These are phyloP conservation scores for Paraplagusia blochii DNA, from an alignment of 2,113 vertebrate genomes.

Conservation along the genomic window DNA sequence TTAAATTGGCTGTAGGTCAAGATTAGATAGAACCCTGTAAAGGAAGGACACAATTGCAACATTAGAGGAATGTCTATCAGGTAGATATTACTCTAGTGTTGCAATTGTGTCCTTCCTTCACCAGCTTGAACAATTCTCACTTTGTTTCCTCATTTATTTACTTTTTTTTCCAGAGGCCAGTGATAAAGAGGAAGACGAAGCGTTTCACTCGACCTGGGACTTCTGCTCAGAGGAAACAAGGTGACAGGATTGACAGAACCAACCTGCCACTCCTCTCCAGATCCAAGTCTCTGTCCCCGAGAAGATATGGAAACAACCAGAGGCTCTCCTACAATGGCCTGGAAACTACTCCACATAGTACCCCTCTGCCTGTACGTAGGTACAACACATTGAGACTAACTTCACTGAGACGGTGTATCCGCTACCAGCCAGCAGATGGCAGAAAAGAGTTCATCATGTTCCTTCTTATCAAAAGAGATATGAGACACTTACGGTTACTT, in stretches of 20 bases:
- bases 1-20: no score
- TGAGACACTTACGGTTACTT: no score
- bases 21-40: no score
- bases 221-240: conserved; percentile 32
- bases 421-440: conserved; percentile 30
- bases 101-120: background rate
- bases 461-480: no score
- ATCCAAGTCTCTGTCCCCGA: conserved; percentile 53
- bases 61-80: no score
- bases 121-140: no score
- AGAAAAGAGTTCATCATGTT: conserved; percentile 15
- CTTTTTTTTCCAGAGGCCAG: conserved; percentile 36
- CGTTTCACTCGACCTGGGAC: conserved; percentile 33
- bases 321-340: conserved; percentile 24
- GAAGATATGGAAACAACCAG: conserved; percentile 28
- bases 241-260: background rate
- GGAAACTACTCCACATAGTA: conserved; percentile 12
- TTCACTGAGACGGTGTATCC: background rate
- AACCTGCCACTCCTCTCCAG: conserved; percentile 1
- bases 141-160: background rate
- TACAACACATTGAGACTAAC: background rate
- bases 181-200: conserved; percentile 28
- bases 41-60: background rate
- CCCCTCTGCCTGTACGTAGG: conserved; percentile 17
- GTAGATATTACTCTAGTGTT: no score